Evolutionary conservation across 1,140 invertebrate species (phyloP).

Genomic region (Ooceraea biroi): DNA sequence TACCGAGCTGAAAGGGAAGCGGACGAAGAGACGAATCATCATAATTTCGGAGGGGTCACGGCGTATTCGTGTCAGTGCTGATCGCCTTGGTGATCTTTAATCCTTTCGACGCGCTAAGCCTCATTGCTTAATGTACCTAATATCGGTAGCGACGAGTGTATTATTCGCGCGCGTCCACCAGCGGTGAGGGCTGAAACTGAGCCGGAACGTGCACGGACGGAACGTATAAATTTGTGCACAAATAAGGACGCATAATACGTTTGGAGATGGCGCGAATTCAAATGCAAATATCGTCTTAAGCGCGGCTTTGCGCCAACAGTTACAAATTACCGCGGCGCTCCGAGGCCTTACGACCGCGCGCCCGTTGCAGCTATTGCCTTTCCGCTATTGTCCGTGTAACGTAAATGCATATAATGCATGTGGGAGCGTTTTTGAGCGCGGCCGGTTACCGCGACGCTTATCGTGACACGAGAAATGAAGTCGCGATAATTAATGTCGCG

Average conservation of each 20-base stretch:
- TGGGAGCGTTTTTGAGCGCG: constrained; percentile 25
- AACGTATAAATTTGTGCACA: constrained; percentile 52
- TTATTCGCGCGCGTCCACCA: background rate
- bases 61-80: constrained; percentile 73
- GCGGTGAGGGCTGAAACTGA: too few species aligned
- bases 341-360: constrained; percentile 31
- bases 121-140: background rate
- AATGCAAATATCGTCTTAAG: constrained; percentile 58
- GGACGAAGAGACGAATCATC: constrained; percentile 78
- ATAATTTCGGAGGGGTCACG: constrained; percentile 78
- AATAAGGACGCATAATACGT: constrained; percentile 52
- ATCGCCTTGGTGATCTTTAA: too few species aligned
- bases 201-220: constrained; percentile 57
- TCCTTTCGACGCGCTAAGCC: constrained; percentile 8
- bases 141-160: constrained; percentile 1
- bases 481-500: constrained; percentile 32
- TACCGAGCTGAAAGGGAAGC: constrained; percentile 63
- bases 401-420: background rate
- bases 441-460: background rate
- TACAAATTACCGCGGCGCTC: constrained; percentile 45
- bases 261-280: constrained; percentile 51
- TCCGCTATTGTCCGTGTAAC: too few species aligned
- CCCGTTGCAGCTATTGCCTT: background rate
- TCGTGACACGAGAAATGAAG: constrained; percentile 32
- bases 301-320: constrained; percentile 54